phyloP scores from a whole-genome alignment of 2,888 invertebrate genomes.

The Lithophane ornitopus region DNA sequence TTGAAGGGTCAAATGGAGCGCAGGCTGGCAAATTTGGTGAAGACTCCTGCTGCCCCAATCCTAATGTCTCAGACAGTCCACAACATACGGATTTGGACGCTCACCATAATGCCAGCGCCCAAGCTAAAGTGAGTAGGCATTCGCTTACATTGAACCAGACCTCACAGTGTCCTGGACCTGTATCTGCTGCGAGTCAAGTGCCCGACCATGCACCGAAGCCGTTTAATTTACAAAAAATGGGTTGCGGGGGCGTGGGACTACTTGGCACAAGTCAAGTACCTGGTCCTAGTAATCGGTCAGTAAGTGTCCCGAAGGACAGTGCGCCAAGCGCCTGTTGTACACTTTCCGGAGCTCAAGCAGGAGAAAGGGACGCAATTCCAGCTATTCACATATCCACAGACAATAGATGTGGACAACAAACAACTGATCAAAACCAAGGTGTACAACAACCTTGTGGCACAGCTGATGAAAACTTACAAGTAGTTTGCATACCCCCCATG shows the following conservation, averaged over 20 bases:
- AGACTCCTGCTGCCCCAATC: background rate
- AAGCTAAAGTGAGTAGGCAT: background rate
- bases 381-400: slow-evolving; percentile 26
- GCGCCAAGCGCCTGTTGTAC: background rate
- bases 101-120: background rate
- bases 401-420: slow-evolving; percentile 19
- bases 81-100: background rate
- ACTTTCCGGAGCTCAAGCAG: slow-evolving; percentile 5
- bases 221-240: slow-evolving; percentile 26
- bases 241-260: slow-evolving; percentile 26
- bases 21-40: background rate
- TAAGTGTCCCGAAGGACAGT: background rate
- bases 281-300: slow-evolving; percentile 23
- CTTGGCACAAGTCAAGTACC: slow-evolving; percentile 46
- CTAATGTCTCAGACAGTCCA: background rate
- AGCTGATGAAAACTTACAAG: background rate
- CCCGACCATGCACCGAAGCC: background rate
- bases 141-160: slow-evolving; percentile 28
- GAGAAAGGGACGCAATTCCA: background rate
- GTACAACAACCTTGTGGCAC: background rate
- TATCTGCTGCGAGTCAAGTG: slow-evolving; percentile 27
- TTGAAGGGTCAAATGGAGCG: background rate
- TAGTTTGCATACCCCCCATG: slow-evolving; percentile 11
- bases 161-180: slow-evolving; percentile 7
- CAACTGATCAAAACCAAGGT: slow-evolving; percentile 13